Evolutionary conservation across 2,113 vertebrate genomes (phyloP).

Genomic region (Hydropotes inermis): DNA sequence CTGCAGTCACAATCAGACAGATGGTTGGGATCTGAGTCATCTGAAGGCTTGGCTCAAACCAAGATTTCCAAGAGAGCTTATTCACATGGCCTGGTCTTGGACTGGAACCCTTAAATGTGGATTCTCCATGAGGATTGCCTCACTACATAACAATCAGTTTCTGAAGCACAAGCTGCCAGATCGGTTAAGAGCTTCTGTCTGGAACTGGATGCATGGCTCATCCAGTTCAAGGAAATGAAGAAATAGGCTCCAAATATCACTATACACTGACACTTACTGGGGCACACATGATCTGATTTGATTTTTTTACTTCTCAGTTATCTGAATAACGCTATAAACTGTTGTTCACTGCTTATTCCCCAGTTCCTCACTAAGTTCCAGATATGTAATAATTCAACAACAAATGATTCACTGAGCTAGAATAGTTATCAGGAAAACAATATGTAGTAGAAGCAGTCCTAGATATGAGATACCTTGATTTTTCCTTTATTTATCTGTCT

Average conservation of each 20-base stretch:
- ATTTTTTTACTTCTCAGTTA: not conserved
- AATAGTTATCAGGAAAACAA: not conserved
- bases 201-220: not conserved
- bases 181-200: not conserved
- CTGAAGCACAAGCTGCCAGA: not conserved
- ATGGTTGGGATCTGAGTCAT: not conserved
- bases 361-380: not conserved
- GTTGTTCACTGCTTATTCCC: not conserved
- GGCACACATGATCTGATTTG: not conserved
- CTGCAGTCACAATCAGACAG: not conserved
- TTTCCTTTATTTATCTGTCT: not conserved
- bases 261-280: not conserved
- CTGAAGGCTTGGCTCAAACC: not conserved
- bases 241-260: not conserved
- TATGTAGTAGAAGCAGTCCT: too few species aligned
- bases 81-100: not conserved
- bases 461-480: not conserved
- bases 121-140: not conserved
- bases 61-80: not conserved
- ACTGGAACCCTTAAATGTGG: not conserved
- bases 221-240: not conserved
- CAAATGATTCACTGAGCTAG: not conserved
- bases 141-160: not conserved
- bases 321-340: not conserved
- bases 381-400: not conserved